Percentiles rank a stretch among this genome's conserved stretches.
These are phyloP conservation scores for Ptiloglossa arizonensis DNA, from an alignment of 1,140 invertebrate species.

Conservation along the genomic window DNA sequence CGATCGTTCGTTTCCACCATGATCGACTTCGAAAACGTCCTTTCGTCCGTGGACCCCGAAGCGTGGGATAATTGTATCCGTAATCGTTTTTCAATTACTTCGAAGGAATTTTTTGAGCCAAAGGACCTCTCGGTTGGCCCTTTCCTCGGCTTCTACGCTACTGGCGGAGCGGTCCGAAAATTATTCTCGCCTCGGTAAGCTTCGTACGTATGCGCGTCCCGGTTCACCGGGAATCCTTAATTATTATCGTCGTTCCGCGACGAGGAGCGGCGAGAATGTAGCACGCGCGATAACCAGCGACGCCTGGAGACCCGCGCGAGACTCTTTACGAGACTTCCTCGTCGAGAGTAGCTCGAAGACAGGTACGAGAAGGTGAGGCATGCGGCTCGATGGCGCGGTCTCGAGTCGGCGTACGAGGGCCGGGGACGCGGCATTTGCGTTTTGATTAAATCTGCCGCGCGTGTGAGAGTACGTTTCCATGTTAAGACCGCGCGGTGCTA, in stretches of 20 bases:
- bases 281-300: constrained; percentile 44
- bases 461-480: constrained; percentile 42
- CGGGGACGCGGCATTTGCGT: constrained; percentile 45
- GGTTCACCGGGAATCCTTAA: constrained; percentile 50
- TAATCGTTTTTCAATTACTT: no score
- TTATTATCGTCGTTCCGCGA: constrained; percentile 56
- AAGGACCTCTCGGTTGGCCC: no score
- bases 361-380: constrained; percentile 50
- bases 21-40: no score
- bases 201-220: constrained; percentile 17
- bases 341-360: constrained; percentile 40
- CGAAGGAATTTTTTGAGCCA: neutral
- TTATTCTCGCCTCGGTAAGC: constrained; percentile 55
- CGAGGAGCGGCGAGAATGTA: constrained; percentile 35
- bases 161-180: constrained; percentile 55
- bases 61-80: no score
- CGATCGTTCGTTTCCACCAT: no score
- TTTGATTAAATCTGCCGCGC: constrained; percentile 49
- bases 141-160: constrained; percentile 27
- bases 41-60: no score
- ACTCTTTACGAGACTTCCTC: constrained; percentile 53
- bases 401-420: constrained; percentile 12
- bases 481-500: constrained; percentile 20
- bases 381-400: constrained; percentile 38
- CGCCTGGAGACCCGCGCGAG: constrained; percentile 31